A percentile compares a stretch with the other conserved stretches of the same genome.
phyloP scores from a whole-genome alignment of 2,888 invertebrate species.

The Amiota minor region DNA sequence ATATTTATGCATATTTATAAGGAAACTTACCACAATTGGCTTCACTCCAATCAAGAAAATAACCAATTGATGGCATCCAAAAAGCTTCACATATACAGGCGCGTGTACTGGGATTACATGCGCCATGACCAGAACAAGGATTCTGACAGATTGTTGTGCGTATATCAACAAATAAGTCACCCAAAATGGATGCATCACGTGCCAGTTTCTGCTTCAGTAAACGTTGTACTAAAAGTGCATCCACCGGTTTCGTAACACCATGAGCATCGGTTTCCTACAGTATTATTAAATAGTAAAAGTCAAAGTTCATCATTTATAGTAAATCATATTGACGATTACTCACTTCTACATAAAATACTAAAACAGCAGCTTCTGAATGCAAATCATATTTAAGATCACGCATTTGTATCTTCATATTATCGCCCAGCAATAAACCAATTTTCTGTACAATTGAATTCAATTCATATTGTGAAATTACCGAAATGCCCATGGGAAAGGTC shows the following conservation, averaged over 20 bases:
- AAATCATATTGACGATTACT: background rate
- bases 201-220: constrained; percentile 80
- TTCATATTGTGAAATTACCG: constrained; percentile 78
- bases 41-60: constrained; percentile 78
- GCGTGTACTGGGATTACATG: constrained; percentile 87
- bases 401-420: constrained; percentile 79
- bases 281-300: background rate
- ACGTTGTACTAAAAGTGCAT: constrained; percentile 80
- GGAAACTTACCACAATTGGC: constrained; percentile 84
- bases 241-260: constrained; percentile 70
- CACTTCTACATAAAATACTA: constrained; percentile 80
- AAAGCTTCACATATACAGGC: constrained; percentile 93
- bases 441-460: constrained; percentile 81
- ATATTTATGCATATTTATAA: background rate
- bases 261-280: constrained; percentile 49
- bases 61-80: constrained; percentile 93
- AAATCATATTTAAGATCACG: constrained; percentile 77
- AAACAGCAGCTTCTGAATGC: constrained; percentile 78
- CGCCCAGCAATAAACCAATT: constrained; percentile 84
- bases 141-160: constrained; percentile 93
- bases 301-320: background rate
- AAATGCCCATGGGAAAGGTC: constrained; percentile 84
- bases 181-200: constrained; percentile 81
- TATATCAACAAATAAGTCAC: constrained; percentile 82
- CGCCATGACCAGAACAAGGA: constrained; percentile 93